Percentiles rank a stretch among this genome's conserved stretches.
These are phyloP conservation scores for Takifugu rubripes DNA, from an alignment of 2,797 vertebrate genomes.

Conservation along the genomic window DNA sequence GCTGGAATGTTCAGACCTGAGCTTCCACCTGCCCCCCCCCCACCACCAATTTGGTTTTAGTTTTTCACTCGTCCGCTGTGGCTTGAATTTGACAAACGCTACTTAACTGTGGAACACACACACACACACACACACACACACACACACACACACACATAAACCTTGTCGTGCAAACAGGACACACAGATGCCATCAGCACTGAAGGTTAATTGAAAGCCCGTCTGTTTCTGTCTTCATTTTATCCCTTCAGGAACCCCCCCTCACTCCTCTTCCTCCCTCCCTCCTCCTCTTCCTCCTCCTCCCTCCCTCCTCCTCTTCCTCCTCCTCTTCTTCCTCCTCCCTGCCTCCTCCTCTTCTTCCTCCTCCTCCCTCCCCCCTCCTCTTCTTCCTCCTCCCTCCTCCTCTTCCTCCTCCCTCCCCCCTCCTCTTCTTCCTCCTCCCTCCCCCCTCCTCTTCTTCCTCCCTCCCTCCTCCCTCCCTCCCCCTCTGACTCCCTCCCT, in stretches of 20 bases:
- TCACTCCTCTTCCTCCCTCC: conserved; percentile 9
- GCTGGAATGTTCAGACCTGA: conserved; percentile 55
- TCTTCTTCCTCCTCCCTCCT: conserved; percentile 44
- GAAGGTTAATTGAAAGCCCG: conserved; percentile 62
- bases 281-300: conserved; percentile 18
- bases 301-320: background rate
- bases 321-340: conserved; percentile 17
- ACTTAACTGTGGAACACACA: conserved; percentile 12
- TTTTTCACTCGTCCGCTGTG: conserved; percentile 15
- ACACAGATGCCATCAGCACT: conserved; percentile 30
- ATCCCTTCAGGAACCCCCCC: conserved; percentile 37
- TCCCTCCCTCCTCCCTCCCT: too few species aligned
- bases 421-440: too few species aligned
- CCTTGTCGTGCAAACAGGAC: conserved; percentile 11
- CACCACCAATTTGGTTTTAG: conserved; percentile 7
- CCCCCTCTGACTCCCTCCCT: conserved; percentile 53
- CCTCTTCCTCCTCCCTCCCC: too few species aligned
- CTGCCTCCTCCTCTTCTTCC: conserved; percentile 1
- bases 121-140: too few species aligned
- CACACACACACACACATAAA: too few species aligned
- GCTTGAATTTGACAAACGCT: conserved; percentile 34
- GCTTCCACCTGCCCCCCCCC: conserved; percentile 31
- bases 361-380: conserved; percentile 21
- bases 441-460: too few species aligned
- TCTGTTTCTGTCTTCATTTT: conserved; percentile 41